phyloP scores from a whole-genome alignment of 2,113 vertebrate species.

The Lynx canadensis region DNA sequence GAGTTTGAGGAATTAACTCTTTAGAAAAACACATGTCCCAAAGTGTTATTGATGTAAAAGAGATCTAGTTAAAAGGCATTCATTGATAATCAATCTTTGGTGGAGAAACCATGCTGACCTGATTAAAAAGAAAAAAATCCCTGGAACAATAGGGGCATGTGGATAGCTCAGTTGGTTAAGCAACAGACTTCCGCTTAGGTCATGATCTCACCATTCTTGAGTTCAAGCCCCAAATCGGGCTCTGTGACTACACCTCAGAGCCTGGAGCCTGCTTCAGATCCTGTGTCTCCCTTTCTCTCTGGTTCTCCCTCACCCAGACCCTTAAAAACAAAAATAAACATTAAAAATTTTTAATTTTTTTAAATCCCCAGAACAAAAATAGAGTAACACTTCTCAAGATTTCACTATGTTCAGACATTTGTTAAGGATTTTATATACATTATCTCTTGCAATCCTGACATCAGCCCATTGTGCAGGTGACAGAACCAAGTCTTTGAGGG shows the following conservation, averaged over 20 bases:
- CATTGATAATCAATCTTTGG: neutral
- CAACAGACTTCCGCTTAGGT: no score
- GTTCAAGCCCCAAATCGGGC: no score
- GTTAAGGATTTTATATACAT: neutral
- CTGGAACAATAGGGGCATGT: neutral
- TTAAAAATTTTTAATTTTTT: no score
- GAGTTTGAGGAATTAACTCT: neutral
- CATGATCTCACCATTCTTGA: no score
- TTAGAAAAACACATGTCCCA: neutral
- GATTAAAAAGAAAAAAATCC: neutral
- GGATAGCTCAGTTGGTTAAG: no score
- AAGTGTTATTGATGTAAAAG: neutral
- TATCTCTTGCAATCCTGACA: neutral
- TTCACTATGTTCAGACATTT: neutral
- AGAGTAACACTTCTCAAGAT: neutral
- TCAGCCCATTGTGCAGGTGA: neutral
- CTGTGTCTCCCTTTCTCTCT: no score
- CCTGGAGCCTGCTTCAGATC: no score
- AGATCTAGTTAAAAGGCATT: neutral
- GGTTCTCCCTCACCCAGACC: no score
- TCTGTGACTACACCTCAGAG: no score
- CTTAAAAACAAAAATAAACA: no score
- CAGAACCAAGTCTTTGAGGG: neutral
- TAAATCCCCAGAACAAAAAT: neutral
- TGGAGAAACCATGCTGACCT: neutral